These are phyloP conservation scores for Ceyx melanurus DNA, from an alignment of 2,113 vertebrate species.

Conservation along the genomic window DNA sequence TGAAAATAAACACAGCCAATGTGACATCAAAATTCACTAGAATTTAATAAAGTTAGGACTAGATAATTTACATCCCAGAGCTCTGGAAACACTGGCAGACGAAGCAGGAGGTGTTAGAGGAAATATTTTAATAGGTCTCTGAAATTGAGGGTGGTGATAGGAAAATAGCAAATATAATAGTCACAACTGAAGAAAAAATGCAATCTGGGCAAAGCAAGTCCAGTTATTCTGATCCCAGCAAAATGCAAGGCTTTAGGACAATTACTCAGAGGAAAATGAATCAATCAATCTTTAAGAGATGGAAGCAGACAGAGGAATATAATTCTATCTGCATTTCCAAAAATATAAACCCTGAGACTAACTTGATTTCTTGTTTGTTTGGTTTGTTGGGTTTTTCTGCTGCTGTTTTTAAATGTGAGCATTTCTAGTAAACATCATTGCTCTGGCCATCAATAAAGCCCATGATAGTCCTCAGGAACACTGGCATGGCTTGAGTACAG, in stretches of 20 bases:
- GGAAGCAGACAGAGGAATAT: not conserved
- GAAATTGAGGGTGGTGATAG: not conserved
- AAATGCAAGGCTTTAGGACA: not conserved
- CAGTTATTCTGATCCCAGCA: not conserved
- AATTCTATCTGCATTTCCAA: not conserved
- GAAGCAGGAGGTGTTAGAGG: not conserved
- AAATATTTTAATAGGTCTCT: slow-evolving; percentile 16
- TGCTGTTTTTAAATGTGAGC: not conserved
- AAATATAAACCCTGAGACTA: not conserved
- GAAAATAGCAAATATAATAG: slow-evolving; percentile 15
- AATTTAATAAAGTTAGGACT: not conserved
- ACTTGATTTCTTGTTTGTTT: not conserved
- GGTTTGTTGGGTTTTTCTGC: not conserved
- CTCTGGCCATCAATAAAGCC: not conserved
- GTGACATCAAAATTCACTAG: not conserved
- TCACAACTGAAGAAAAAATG: slow-evolving; percentile 11
- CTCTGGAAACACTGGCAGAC: not conserved
- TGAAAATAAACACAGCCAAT: not conserved
- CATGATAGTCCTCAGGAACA: not conserved
- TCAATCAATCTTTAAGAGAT: not conserved
- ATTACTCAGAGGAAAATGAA: not conserved
- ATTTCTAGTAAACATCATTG: not conserved
- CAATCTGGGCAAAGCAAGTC: not conserved
- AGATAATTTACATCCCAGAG: slow-evolving; percentile 20
- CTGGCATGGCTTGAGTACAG: not conserved